Conservation (phyloP, 1,140 invertebrate genomes). For the Halictus rubicundus region DNA sequence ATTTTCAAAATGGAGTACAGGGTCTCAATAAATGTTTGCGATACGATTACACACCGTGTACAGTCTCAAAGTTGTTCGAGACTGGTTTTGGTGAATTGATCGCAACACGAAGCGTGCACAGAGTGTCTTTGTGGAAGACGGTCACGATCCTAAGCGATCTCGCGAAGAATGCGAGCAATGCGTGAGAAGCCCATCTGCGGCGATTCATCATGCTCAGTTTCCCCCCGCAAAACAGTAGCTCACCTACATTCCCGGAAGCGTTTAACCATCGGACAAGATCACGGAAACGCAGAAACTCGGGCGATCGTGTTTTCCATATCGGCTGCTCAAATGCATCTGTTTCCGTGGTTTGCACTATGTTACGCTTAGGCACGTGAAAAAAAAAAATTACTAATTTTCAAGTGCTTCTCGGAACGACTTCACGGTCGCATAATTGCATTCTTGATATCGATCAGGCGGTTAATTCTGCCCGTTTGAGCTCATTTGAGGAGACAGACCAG, state of each 20-base stretch:
- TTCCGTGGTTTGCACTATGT: background rate
- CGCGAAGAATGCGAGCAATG: constrained; percentile 21
- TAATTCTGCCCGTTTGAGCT: background rate
- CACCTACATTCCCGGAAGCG: constrained; percentile 22
- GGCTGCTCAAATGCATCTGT: background rate
- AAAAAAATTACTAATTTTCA: background rate
- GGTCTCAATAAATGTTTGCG: too few species aligned
- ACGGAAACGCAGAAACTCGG: background rate
- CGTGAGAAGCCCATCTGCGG: background rate
- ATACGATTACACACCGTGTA: too few species aligned
- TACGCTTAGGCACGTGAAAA: background rate
- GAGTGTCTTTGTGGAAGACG: background rate
- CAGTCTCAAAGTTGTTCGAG: too few species aligned
- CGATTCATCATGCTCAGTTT: constrained; percentile 12
- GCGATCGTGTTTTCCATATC: constrained; percentile 1
- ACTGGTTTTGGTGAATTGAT: background rate
- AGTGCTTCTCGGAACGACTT: constrained; percentile 14
- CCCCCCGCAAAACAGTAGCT: background rate
- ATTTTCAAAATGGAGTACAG: too few species aligned
- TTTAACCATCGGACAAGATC: background rate
- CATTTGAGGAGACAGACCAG: background rate
- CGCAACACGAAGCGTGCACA: background rate
- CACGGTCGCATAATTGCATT: constrained; percentile 10
- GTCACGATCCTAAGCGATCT: background rate
- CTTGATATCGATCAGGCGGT: constrained; percentile 1